These are phyloP conservation scores for Dromiciops gliroides DNA, from an alignment of 2,113 vertebrate genomes.

Conservation along the genomic window DNA sequence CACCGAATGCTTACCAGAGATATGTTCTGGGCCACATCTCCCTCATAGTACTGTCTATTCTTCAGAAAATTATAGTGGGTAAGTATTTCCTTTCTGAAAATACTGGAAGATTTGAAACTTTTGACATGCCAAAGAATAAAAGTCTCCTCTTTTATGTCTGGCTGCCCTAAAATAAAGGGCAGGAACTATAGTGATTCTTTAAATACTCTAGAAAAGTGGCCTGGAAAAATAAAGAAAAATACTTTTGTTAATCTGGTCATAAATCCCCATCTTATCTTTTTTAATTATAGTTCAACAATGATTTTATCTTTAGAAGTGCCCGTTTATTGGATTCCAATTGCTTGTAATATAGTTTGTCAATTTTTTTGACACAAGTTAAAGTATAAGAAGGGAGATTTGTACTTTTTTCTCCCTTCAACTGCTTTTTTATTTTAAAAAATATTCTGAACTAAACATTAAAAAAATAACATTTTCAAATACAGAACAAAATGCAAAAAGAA, in stretches of 20 bases:
- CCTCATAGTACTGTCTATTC: conserved; percentile 97
- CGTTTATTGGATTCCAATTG: not conserved
- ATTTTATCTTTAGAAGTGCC: not conserved
- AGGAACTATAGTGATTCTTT: conserved; percentile 17
- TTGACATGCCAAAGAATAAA: not conserved
- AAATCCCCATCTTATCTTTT: not conserved
- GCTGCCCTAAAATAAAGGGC: not conserved
- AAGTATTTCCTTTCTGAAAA: conserved; percentile 66
- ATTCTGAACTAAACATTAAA: not conserved
- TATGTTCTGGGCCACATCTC: conserved; percentile 94
- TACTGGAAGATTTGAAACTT: not conserved
- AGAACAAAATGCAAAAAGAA: not conserved
- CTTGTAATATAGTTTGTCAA: not conserved
- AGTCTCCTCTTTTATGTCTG: not conserved
- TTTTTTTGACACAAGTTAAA: not conserved
- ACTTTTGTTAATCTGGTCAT: not conserved
- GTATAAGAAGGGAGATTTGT: not conserved
- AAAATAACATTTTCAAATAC: not conserved
- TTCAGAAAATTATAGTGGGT: conserved; percentile 99
- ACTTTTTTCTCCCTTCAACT: not conserved
- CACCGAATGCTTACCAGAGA: conserved; percentile 94
- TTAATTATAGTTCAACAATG: not conserved
- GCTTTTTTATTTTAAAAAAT: not conserved
- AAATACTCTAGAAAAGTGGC: not conserved
- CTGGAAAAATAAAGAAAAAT: not conserved